Conservation (phyloP, 2,113 vertebrate genomes). For the Oreotrochilus melanogaster region DNA sequence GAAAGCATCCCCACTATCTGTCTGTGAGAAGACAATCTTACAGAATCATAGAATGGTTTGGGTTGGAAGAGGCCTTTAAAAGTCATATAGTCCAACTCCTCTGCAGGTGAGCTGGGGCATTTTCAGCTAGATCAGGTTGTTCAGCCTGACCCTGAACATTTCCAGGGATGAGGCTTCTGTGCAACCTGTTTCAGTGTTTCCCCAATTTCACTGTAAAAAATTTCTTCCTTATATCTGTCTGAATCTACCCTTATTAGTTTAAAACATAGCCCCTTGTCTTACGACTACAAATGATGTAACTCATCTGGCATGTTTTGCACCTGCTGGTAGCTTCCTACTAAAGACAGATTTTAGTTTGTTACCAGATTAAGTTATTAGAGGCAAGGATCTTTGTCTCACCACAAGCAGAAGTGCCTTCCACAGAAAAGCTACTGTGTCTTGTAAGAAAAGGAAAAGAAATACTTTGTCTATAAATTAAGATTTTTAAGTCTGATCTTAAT, state of each 20-base stretch:
- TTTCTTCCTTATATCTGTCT: no score
- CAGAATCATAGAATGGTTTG: no score
- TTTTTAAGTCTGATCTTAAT: not conserved
- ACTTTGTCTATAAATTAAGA: not conserved
- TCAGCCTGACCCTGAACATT: no score
- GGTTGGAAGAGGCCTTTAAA: no score
- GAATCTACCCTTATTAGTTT: no score
- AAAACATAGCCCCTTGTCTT: no score
- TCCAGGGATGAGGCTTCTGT: no score
- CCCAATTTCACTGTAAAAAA: no score
- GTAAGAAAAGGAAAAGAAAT: not conserved
- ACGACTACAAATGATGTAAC: not conserved
- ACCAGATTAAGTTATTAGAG: not conserved
- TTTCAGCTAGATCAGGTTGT: no score
- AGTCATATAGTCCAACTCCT: no score
- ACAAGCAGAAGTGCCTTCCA: not conserved
- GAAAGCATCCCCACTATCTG: not conserved
- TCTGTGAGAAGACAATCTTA: rapidly evolving
- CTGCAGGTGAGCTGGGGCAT: no score
- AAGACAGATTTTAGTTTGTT: not conserved
- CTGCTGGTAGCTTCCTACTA: not conserved
- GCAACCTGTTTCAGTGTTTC: no score
- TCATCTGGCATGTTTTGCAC: not conserved
- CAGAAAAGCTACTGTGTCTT: not conserved
- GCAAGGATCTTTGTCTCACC: not conserved